Percentiles rank a stretch among this genome's conserved stretches.
phyloP scores from a whole-genome alignment of 2,888 invertebrate genomes.

The Drosophila mettleri region DNA sequence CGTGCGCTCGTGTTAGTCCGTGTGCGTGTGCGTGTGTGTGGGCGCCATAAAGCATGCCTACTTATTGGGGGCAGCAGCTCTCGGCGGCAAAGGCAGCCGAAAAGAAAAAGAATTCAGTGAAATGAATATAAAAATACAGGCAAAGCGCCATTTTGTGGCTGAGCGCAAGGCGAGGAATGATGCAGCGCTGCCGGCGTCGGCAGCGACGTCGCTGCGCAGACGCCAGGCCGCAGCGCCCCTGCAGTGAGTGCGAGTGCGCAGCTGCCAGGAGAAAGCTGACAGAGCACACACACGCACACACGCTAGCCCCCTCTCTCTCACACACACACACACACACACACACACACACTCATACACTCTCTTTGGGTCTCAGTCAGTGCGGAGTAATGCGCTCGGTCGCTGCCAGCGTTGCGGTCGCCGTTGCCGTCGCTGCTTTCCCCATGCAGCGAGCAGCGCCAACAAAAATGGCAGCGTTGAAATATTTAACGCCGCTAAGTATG shows the following conservation, averaged over 20 bases:
- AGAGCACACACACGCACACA: conserved; percentile 14
- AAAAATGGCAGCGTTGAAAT: conserved; percentile 80
- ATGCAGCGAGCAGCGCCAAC: conserved; percentile 26
- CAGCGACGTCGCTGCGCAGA: conserved; percentile 63
- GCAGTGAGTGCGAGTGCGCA: conserved; percentile 52
- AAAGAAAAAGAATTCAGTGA: neutral
- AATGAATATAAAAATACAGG: conserved; percentile 4
- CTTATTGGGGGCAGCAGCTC: conserved; percentile 55
- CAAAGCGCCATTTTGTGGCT: conserved; percentile 65
- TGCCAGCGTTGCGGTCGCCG: conserved; percentile 14
- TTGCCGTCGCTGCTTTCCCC: conserved; percentile 23
- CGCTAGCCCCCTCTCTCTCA: conserved; percentile 11
- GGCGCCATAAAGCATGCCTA: conserved; percentile 55
- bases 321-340: conserved; percentile 20
- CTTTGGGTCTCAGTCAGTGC: conserved; percentile 5
- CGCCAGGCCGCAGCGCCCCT: conserved; percentile 26
- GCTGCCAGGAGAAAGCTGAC: conserved; percentile 46
- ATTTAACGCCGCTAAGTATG: conserved; percentile 80
- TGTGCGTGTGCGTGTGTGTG: neutral
- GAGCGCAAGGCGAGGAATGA: conserved; percentile 35
- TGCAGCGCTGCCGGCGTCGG: conserved; percentile 29
- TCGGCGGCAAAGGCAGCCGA: neutral
- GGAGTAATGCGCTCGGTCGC: conserved; percentile 5
- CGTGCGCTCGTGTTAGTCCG: neutral
- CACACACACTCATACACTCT: conserved; percentile 5